Base-by-base conservation (phyloP, 2,888 invertebrate genomes). In the Agrochola lota region DNA sequence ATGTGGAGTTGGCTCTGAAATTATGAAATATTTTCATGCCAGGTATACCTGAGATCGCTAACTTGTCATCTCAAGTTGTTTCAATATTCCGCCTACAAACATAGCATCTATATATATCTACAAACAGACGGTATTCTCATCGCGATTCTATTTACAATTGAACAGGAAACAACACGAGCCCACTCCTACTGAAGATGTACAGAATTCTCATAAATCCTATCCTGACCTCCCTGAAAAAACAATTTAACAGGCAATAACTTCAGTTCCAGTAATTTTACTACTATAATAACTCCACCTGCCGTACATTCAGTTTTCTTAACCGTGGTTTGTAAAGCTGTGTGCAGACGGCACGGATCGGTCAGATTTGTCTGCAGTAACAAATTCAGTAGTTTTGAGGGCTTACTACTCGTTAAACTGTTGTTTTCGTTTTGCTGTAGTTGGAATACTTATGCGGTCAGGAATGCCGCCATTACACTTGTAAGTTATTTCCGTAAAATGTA, bases 261-360 rank as follows among this genome's bases (percentile, higher is more conserved):
- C 17, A 40, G 46, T 55, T 73, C 40, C 73, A 57, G 71, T 84
- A 64, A 59, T 63, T 62, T 71, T n/a, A 73, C 67, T 79, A 79
- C 62, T 68, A 20, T 63, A 67, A 59, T 15, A 30, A 74, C 68
- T 71, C 35, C 52, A 80, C 26, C 80, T 68, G 52, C 17, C 35
- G 26, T 55, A 26, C 40, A 26, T 60, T 55, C 49, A 60, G 49
- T 35, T 52, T 20, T 26, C 23, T 30, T 15, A 15, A 1, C 20
- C 43, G 52, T 8, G 71, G 57, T n/a, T 6, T 2, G 43, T 74
- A 62, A 59, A 43, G 84, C 30, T 49, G 80, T 11, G 46, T 49
- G 30, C 70, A 71, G 17, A 68, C 69, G 46, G 30, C 5, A 20
- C 49, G 43, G 15, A 15, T 6, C 11, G 5, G 3, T 17, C 43